Evolutionary conservation across 2,797 vertebrate species (phyloP).

Genomic region (Leuciscus waleckii): DNA sequence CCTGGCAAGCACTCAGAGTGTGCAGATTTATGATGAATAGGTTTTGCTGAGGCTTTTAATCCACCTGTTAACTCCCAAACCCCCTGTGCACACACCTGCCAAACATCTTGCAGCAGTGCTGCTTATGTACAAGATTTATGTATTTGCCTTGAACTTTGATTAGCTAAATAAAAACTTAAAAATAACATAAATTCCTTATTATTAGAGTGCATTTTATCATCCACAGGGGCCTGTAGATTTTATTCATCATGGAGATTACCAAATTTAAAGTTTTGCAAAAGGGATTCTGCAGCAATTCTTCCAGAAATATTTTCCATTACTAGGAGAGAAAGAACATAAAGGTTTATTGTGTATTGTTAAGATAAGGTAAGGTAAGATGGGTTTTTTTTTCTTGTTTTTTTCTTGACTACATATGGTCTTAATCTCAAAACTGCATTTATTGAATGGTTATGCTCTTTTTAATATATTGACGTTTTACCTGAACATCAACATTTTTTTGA

Average conservation of each 20-base stretch:
- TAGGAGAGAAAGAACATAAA: not conserved
- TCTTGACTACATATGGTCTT: not conserved
- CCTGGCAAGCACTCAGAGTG: slow-evolving; percentile 79
- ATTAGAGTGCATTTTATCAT: not conserved
- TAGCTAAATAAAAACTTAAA: slow-evolving; percentile 1
- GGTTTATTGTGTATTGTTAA: not conserved
- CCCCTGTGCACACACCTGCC: slow-evolving; percentile 68
- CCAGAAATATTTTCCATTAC: not conserved
- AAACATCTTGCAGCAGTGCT: slow-evolving; percentile 21
- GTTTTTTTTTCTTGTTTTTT: not conserved
- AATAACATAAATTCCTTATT: not conserved
- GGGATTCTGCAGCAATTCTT: not conserved
- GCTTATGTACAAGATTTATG: slow-evolving; percentile 1
- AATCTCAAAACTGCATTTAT: not conserved
- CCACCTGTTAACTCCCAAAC: slow-evolving; percentile 74
- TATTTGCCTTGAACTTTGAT: slow-evolving; percentile 6
- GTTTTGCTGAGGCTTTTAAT: slow-evolving; percentile 84
- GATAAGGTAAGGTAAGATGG: not conserved
- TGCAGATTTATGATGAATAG: slow-evolving; percentile 81
- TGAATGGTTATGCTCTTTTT: not conserved
- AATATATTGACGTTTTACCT: not conserved
- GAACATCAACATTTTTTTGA: not conserved
- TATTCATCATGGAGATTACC: slow-evolving; percentile 30
- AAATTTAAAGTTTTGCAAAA: slow-evolving; percentile 53
- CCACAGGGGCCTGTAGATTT: not conserved